Base-by-base conservation (phyloP, 2,113 vertebrate species). In the Actinemys pallida region DNA sequence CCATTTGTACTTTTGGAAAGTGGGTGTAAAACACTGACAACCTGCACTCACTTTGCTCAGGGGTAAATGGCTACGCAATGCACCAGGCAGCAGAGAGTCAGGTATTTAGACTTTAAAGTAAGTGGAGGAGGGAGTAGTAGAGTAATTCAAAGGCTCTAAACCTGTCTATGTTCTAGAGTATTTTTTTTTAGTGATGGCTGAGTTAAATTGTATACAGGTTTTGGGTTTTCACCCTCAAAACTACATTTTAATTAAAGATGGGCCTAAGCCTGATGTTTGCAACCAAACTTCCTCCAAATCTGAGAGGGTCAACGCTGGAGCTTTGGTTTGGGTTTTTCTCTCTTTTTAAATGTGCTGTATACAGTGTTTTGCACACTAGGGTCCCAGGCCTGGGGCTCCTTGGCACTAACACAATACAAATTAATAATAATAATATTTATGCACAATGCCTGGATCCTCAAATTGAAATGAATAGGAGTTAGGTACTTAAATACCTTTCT, bases 1-100 rank as follows among this genome's bases (percentile, higher is more conserved):
- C 42, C 42, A 16, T 47, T 78, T 78, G 39, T 97, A 97, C 96
- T 95, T 96, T 91, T 75, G 93, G 93, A 94, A 93, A 90, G 79
- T 53, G 52, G 0, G 0, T 81, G 82, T 57, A 65, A 94, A 95
- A 94, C 42, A 39, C 75, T 83, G 57, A 78, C 88, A 89, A 78
- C 13, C 22, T 47, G 10, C 22, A 47, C 11, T 78, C 39, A 65
- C 13, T 88, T 91, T 93, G 83, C 49, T 50, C 12, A 0, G 65
- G 50, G 69, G 22, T 92, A 56, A 81, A 75, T 89, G 56, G 56
- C 69, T 65, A 20, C 80, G 31, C 19, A 57, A 79, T n/a, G 12
- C 75, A 47, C 10, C 79, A 54, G 90, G 83, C 39, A 83, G 27
- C 2, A 82, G 84, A 80, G 42, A 88, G 50, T 87, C 16, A 27